These are phyloP conservation scores for Spondyliosoma cantharus DNA, from an alignment of 2,797 vertebrate genomes.

Conservation along the genomic window DNA sequence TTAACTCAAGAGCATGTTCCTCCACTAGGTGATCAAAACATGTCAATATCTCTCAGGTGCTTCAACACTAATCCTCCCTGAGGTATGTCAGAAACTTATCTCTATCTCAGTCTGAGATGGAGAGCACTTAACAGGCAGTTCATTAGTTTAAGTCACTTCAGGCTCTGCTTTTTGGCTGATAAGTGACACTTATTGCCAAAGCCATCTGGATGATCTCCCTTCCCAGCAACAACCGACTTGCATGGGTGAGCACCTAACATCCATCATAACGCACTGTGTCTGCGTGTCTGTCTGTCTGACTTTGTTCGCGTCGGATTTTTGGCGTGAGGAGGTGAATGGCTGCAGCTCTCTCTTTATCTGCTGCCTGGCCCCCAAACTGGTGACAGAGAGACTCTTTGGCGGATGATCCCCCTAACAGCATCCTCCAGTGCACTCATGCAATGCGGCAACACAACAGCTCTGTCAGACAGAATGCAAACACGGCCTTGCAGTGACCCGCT, in stretches of 20 bases:
- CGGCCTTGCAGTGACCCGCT: slow-evolving; percentile 62
- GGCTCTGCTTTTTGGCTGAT: slow-evolving; percentile 78
- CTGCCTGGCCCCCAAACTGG: slow-evolving; percentile 52
- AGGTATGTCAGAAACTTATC: slow-evolving; percentile 73
- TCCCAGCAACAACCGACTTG: slow-evolving; percentile 72
- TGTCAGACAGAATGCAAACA: slow-evolving; percentile 75
- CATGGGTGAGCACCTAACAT: slow-evolving; percentile 78
- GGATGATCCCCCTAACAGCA: slow-evolving; percentile 47
- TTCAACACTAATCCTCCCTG: slow-evolving; percentile 74
- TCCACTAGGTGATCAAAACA: slow-evolving; percentile 71
- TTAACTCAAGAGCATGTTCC: slow-evolving; percentile 72
- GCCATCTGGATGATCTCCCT: slow-evolving; percentile 77
- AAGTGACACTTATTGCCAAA: slow-evolving; percentile 83
- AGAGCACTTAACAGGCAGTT: slow-evolving; percentile 79
- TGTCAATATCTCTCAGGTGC: slow-evolving; percentile 75
- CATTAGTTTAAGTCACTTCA: slow-evolving; percentile 83
- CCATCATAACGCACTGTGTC: slow-evolving; percentile 66
- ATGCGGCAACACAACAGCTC: slow-evolving; percentile 65
- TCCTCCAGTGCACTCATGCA: slow-evolving; percentile 70
- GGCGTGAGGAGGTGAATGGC: slow-evolving; percentile 63
- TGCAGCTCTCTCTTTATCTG: slow-evolving; percentile 46
- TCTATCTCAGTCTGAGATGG: slow-evolving; percentile 66
- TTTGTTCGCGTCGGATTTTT: slow-evolving; percentile 55
- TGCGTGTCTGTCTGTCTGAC: slow-evolving; percentile 55
- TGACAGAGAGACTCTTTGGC: slow-evolving; percentile 53